A percentile compares a stretch with the other conserved stretches of the same genome.
These are phyloP conservation scores for Myotis davidii DNA, from an alignment of 2,113 vertebrate genomes.

Conservation along the genomic window DNA sequence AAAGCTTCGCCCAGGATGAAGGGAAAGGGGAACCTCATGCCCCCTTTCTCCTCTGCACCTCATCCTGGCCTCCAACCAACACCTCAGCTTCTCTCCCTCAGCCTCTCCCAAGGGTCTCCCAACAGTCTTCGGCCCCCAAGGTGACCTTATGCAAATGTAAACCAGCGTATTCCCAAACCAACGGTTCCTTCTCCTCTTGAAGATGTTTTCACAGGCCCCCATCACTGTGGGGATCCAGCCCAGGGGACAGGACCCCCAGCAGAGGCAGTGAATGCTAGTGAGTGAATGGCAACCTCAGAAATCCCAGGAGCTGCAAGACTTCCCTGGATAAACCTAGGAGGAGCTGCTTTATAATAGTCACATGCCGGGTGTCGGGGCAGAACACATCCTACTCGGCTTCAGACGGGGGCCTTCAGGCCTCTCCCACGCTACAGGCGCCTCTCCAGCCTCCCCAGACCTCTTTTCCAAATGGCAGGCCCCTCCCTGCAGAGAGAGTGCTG, in stretches of 20 bases:
- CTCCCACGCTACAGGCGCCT: not conserved
- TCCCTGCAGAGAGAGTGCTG: not conserved
- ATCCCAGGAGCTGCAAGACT: not conserved
- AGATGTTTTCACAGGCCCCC: not conserved
- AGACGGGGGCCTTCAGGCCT: not conserved
- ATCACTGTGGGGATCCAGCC: not conserved
- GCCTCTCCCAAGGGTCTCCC: not conserved
- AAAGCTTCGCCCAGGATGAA: not conserved
- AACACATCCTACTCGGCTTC: not conserved
- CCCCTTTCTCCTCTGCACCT: rapidly evolving
- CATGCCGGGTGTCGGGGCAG: not conserved
- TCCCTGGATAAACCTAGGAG: not conserved
- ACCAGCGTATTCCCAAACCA: not conserved
- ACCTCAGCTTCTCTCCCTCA: not conserved
- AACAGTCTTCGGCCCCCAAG: not conserved
- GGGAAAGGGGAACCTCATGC: not conserved
- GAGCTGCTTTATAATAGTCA: not conserved
- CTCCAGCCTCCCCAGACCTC: not conserved
- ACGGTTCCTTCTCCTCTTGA: not conserved
- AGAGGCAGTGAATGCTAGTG: not conserved
- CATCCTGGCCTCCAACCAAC: not conserved
- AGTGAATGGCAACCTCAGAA: not conserved
- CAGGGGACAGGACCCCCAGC: not conserved
- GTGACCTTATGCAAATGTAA: not conserved
- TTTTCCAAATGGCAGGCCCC: not conserved